phyloP scores from a whole-genome alignment of 2,113 vertebrate species.

The Pteruthius melanotis region DNA sequence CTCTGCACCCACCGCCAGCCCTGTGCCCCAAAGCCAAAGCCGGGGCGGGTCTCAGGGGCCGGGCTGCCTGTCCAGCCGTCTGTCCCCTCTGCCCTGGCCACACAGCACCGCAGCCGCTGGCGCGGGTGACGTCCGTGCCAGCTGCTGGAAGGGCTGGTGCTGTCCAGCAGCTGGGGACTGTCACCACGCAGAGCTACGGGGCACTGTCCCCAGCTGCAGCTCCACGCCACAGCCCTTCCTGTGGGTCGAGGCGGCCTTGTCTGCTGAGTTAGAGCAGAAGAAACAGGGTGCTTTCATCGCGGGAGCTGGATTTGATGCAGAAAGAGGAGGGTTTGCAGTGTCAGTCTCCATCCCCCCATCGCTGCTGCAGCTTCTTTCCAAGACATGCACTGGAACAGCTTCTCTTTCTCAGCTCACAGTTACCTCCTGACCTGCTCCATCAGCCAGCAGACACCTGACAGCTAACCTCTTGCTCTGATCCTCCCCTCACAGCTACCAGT shows the following conservation, averaged over 20 bases:
- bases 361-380: not conserved
- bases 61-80: not conserved
- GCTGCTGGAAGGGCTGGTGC: not conserved
- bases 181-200: not conserved
- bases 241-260: rapidly evolving
- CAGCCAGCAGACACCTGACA: slow-evolving; percentile 38
- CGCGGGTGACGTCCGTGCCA: rapidly evolving
- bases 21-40: not conserved
- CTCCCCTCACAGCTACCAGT: slow-evolving; percentile 16
- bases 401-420: not conserved
- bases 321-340: not conserved
- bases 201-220: not conserved
- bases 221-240: rapidly evolving
- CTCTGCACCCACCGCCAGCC: not conserved
- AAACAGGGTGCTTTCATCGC: rapidly evolving
- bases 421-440: not conserved
- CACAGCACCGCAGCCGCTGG: rapidly evolving
- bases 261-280: not conserved
- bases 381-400: not conserved
- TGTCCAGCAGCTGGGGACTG: slow-evolving; percentile 12
- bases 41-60: rapidly evolving
- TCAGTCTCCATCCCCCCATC: not conserved
- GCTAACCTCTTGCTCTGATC: slow-evolving; percentile 36
- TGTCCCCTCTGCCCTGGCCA: not conserved
- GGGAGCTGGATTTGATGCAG: not conserved